Percentiles rank a stretch among this genome's conserved stretches.
Conservation (phyloP, 2,888 invertebrate genomes). For the Drosophila mulleri region DNA sequence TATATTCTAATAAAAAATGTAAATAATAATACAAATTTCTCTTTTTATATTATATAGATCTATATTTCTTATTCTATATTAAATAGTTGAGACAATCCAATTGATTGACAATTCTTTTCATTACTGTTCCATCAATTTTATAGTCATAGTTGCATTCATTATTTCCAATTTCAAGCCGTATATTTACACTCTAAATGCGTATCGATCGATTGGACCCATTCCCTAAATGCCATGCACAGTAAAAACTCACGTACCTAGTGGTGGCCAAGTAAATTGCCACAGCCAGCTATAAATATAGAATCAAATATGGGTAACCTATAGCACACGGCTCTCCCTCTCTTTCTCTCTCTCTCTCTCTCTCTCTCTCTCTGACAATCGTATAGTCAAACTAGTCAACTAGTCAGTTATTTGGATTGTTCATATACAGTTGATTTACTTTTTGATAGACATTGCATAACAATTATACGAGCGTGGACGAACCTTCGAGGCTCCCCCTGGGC, state of each 20-base stretch:
- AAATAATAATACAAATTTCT: too few species aligned
- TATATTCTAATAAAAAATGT: too few species aligned
- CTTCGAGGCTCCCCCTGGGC: background rate
- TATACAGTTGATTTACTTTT: conserved; percentile 20
- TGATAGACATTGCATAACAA: conserved; percentile 58
- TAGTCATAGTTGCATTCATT: background rate
- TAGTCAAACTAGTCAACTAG: conserved; percentile 2
- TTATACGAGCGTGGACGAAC: conserved; percentile 23
- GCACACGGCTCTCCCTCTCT: conserved; percentile 32
- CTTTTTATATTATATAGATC: too few species aligned
- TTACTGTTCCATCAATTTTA: background rate
- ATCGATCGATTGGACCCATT: conserved; percentile 55
- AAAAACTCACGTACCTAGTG: conserved; percentile 52
- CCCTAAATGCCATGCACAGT: conserved; percentile 35
- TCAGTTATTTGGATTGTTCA: conserved; percentile 16
- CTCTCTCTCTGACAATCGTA: background rate
- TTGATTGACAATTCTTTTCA: background rate
- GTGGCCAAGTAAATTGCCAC: conserved; percentile 37
- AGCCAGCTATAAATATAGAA: conserved; percentile 48
- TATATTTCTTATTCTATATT: too few species aligned
- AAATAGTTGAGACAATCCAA: background rate
- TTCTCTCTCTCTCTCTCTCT: too few species aligned
- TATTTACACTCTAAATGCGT: conserved; percentile 46
- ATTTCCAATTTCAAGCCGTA: conserved; percentile 28
- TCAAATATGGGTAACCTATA: conserved; percentile 23